phyloP scores from a whole-genome alignment of 2,113 vertebrate species.

The Microtus oregoni region DNA sequence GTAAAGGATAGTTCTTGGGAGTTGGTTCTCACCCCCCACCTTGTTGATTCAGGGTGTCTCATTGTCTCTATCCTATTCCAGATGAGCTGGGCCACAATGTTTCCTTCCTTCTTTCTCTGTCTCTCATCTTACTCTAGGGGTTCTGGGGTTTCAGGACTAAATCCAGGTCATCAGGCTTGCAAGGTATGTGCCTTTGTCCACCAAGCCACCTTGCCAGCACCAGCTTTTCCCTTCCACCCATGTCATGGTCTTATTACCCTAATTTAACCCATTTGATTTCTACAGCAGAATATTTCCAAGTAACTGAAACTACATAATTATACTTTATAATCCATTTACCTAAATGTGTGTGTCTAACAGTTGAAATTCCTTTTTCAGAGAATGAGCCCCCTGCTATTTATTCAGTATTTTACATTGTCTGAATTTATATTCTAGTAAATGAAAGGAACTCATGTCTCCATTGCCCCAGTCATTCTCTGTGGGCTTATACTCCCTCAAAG shows the following conservation, averaged over 20 bases:
- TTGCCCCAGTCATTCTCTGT: neutral
- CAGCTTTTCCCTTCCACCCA: neutral
- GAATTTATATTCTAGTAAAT: slow-evolving; percentile 31
- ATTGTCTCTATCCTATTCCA: neutral
- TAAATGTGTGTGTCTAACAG: neutral
- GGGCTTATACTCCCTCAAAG: neutral
- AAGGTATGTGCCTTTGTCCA: neutral
- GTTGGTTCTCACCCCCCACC: neutral
- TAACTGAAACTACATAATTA: slow-evolving; percentile 35
- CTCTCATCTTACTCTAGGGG: neutral
- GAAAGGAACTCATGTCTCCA: neutral
- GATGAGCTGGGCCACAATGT: neutral
- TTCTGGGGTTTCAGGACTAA: neutral
- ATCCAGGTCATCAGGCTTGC: neutral
- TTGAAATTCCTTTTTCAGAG: neutral
- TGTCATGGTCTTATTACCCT: neutral
- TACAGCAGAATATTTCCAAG: slow-evolving; percentile 55
- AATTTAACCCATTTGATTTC: slow-evolving; percentile 12
- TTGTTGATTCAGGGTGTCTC: neutral
- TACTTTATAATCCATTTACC: slow-evolving; percentile 14
- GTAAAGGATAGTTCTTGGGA: neutral
- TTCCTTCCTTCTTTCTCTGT: neutral
- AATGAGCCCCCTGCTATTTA: neutral
- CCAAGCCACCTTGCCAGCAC: neutral
- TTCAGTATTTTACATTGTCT: slow-evolving; percentile 21